Conservation (phyloP, 2,797 vertebrate genomes). For the Columba guinea region DNA sequence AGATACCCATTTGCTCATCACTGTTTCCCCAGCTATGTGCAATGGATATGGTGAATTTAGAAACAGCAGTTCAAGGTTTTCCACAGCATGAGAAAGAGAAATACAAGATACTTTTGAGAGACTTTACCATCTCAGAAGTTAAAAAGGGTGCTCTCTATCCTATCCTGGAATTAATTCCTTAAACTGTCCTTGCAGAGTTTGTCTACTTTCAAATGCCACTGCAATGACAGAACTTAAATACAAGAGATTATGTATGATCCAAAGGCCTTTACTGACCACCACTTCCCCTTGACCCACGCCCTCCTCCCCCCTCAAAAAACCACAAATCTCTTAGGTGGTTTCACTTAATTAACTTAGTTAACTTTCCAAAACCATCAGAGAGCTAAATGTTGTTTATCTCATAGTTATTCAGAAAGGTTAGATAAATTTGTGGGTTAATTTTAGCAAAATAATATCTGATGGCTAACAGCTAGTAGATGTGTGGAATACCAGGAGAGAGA, state of each 20-base stretch:
- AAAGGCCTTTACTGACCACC: neutral
- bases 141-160: neutral
- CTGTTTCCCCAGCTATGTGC: neutral
- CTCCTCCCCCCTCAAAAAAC: neutral
- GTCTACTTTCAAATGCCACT: neutral
- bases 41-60: neutral
- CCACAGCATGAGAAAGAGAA: neutral
- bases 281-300: rapidly evolving
- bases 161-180: neutral
- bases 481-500: neutral
- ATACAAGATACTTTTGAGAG: neutral
- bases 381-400: neutral
- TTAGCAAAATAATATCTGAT: neutral
- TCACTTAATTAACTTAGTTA: neutral
- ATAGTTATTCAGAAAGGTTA: neutral
- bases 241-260: neutral
- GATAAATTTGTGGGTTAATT: neutral
- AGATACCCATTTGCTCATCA: neutral
- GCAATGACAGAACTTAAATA: neutral
- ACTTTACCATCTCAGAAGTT: neutral
- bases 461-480: neutral
- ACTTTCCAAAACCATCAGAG: neutral
- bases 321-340: neutral
- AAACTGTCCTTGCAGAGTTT: neutral
- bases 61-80: neutral